These are phyloP conservation scores for Pachliopta kotzebuea DNA, from an alignment of 2,888 invertebrate genomes.

Conservation along the genomic window DNA sequence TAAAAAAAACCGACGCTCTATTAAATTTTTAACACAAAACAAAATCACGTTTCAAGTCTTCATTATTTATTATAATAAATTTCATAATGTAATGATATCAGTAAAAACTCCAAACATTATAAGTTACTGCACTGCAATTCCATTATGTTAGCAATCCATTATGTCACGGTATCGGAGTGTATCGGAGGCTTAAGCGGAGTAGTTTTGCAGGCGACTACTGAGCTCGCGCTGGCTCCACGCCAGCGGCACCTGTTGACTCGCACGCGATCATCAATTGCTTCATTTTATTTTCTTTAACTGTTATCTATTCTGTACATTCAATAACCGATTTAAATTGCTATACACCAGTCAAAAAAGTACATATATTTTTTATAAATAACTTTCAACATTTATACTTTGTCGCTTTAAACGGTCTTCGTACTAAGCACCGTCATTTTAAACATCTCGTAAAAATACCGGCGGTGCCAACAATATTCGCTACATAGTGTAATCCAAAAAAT, in stretches of 20 bases:
- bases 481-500: slow-evolving; percentile 72
- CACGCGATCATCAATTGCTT: slow-evolving; percentile 30
- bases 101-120: neutral
- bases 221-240: slow-evolving; percentile 45
- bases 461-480: slow-evolving; percentile 46
- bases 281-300: slow-evolving; percentile 19
- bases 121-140: slow-evolving; percentile 4
- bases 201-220: slow-evolving; percentile 41
- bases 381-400: neutral
- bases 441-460: slow-evolving; percentile 40
- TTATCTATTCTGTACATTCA: neutral
- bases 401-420: slow-evolving; percentile 5
- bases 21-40: too few species aligned
- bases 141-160: slow-evolving; percentile 45
- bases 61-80: too few species aligned
- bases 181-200: slow-evolving; percentile 39
- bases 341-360: neutral
- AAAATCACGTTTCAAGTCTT: too few species aligned
- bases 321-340: neutral
- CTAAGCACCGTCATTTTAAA: slow-evolving; percentile 29
- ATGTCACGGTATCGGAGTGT: slow-evolving; percentile 38
- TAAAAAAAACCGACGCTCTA: too few species aligned
- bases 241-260: slow-evolving; percentile 65
- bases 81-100: neutral
- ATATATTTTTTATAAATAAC: neutral